Evolutionary conservation across 2,888 invertebrate genomes (phyloP).

Genomic region (Synergus japonicus): DNA sequence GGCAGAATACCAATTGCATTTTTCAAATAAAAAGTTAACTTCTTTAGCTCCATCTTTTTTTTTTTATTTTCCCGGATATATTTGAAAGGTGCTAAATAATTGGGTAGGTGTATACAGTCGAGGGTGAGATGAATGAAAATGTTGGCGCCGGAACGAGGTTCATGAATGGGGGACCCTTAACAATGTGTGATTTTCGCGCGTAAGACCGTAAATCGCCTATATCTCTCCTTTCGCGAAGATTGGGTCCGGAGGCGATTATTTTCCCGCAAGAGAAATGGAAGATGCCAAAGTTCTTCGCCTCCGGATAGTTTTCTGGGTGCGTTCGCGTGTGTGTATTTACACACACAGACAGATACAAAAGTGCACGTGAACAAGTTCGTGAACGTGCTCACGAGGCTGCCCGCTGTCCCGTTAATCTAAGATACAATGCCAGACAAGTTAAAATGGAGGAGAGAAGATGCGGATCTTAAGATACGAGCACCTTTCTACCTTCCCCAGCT

Average conservation of each 20-base stretch:
- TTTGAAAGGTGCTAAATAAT: background rate
- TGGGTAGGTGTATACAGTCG: background rate
- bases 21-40: background rate
- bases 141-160: conserved; percentile 50
- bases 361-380: conserved; percentile 44
- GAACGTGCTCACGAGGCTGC: conserved; percentile 51
- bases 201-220: conserved; percentile 57
- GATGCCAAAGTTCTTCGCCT: conserved; percentile 31
- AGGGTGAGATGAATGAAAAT: conserved; percentile 61
- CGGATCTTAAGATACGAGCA: conserved; percentile 40
- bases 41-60: background rate
- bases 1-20: no score
- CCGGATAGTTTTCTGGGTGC: conserved; percentile 39
- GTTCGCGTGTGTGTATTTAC: conserved; percentile 37
- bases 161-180: conserved; percentile 51
- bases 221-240: conserved; percentile 32
- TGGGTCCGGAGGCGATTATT: conserved; percentile 47
- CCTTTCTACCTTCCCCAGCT: conserved; percentile 18
- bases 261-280: conserved; percentile 40
- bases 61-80: background rate
- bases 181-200: conserved; percentile 54
- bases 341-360: conserved; percentile 13
- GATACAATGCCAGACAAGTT: conserved; percentile 63
- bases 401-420: conserved; percentile 68
- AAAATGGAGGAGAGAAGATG: conserved; percentile 47